Conservation (phyloP, 2,797 vertebrate species). For the Syncerus caffer region DNA sequence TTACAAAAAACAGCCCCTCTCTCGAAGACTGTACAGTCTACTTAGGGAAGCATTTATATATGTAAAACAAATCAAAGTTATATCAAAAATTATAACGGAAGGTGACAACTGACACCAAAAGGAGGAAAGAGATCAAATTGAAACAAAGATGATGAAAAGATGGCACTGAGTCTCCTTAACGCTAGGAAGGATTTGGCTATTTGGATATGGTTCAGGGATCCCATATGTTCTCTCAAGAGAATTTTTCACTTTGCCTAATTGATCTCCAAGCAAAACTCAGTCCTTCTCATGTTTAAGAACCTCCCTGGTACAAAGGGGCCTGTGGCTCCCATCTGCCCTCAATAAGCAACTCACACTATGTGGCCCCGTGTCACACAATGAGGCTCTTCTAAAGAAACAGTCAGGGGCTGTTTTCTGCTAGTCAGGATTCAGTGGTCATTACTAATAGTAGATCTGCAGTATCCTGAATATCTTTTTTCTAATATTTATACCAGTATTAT, state of each 20-base stretch:
- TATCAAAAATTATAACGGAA: constrained; percentile 22
- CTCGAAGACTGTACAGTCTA: background rate
- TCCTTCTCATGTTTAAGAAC: constrained; percentile 42
- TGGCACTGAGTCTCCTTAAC: background rate
- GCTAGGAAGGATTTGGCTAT: constrained; percentile 11
- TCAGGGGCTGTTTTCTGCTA: background rate
- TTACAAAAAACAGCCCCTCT: background rate
- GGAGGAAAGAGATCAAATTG: background rate
- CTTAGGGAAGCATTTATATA: background rate
- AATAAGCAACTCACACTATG: constrained; percentile 39
- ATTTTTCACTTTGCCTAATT: constrained; percentile 64
- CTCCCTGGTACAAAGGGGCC: constrained; percentile 44
- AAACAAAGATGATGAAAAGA: constrained; percentile 24
- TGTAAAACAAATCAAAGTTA: constrained; percentile 13
- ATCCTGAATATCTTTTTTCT: background rate
- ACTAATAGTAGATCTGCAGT: background rate
- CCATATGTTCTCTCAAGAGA: constrained; percentile 63
- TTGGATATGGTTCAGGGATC: constrained; percentile 42
- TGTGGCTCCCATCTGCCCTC: constrained; percentile 44
- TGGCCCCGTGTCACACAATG: background rate
- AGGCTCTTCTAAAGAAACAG: background rate
- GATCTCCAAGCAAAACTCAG: constrained; percentile 58
- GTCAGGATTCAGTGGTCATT: background rate
- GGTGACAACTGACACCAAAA: background rate
- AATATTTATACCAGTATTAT: background rate